Base-by-base conservation (phyloP, 2,113 vertebrate species). In the Falcunculus frontatus region DNA sequence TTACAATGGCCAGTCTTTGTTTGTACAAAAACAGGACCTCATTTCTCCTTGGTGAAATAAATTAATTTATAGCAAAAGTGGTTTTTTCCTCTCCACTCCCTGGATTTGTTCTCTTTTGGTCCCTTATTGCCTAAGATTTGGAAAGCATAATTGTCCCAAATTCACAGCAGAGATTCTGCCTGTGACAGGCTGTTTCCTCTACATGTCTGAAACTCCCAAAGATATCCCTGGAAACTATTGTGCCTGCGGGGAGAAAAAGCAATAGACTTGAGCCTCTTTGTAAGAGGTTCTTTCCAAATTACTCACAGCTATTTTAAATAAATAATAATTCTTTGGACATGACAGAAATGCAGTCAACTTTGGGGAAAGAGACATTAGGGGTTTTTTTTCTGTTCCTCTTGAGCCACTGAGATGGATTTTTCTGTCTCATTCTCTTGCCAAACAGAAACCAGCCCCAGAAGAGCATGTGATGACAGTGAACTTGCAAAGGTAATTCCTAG, bases 391-490 rank as follows among this genome's bases (percentile, higher is more conserved):
- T 41, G 29, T 19, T 42, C 22, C 33, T 70, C 60, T 94, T 37
- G 33, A 74, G 53, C 35, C 56, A 37, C 6, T 21, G 81, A 52
- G 37, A n/a, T 76, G 67, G 53, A 82, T 65, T 85, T 86, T 92
- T 86, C 65, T 70, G 14, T 81, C 17, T 84, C 39, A 10, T 22
- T n/a, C 41, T 39, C 64, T 77, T 94, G 76, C 83, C 60, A 93
- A 88, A 93, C 41, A 89, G 90, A 90, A 95, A 84, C 20, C 90
- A 90, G 72, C 72, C 72, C 55, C 68, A 84, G 90, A 74, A 77
- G 29, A 94, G 35, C 55, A 78, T n/a, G 55, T 81, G 87, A 72
- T 44, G 72, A 52, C 72, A 89, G 75, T 2, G 18, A 77, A n/a
- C 46, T 52, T 1, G 0, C 76, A 90, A 53, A 93, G 76, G 79